Evolutionary conservation across 64 coral and sea anemone genomes (phyloP).

Genomic region (Pocillopora verrucosa): DNA sequence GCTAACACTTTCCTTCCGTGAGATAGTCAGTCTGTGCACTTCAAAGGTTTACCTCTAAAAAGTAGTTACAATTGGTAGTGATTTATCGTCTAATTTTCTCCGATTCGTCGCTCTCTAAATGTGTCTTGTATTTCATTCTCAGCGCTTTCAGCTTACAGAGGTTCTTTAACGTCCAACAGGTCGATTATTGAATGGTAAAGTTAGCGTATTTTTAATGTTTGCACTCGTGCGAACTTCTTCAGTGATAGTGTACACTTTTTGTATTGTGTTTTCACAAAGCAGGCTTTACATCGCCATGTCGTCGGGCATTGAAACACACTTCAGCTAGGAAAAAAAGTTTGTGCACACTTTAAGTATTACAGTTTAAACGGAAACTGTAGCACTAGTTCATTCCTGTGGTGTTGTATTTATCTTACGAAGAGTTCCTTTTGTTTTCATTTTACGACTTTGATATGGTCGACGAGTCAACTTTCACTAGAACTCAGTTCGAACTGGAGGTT

Average conservation of each 20-base stretch:
- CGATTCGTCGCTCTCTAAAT: background rate
- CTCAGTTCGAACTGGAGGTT: no score
- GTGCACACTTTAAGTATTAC: background rate
- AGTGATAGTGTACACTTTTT: background rate
- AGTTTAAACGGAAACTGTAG: background rate
- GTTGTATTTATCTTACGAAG: slow-evolving; percentile 7
- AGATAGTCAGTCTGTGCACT: background rate
- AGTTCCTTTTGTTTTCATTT: slow-evolving; percentile 2
- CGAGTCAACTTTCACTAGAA: no score
- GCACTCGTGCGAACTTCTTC: background rate
- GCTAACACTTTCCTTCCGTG: background rate
- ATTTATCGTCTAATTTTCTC: background rate
- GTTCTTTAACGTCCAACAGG: slow-evolving; percentile 63
- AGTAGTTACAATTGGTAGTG: background rate
- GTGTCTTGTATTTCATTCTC: background rate
- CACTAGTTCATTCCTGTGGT: background rate
- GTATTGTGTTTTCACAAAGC: background rate
- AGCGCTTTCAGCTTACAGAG: slow-evolving; percentile 67
- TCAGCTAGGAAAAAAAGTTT: background rate
- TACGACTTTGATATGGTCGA: background rate
- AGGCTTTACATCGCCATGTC: background rate
- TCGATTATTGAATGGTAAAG: slow-evolving; percentile 70
- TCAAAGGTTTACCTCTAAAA: background rate
- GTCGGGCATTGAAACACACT: background rate
- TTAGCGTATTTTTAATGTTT: background rate